Evolutionary conservation across 2,888 invertebrate species (phyloP).

Genomic region (Agriopis marginaria): DNA sequence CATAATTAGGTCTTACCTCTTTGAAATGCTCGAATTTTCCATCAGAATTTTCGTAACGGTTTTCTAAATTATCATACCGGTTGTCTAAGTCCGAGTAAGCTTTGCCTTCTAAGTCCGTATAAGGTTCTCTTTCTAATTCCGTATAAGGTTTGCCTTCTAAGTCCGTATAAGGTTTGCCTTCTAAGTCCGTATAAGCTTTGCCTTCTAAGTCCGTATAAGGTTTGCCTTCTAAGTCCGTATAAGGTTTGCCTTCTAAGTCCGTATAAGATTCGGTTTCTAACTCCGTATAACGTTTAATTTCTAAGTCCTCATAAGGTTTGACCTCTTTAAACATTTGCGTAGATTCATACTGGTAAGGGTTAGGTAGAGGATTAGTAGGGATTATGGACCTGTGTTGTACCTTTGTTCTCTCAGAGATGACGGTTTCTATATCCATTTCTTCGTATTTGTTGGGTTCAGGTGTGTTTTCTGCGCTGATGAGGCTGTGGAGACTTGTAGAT

Average conservation of each 20-base stretch:
- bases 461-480: conserved; percentile 76
- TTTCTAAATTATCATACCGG: conserved; percentile 32
- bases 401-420: conserved; percentile 78
- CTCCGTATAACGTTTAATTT: conserved; percentile 24
- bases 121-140: conserved; percentile 29
- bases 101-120: conserved; percentile 22
- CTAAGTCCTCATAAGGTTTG: conserved; percentile 44
- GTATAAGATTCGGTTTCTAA: conserved; percentile 21
- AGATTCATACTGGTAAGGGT: conserved; percentile 50
- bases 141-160: conserved; percentile 22
- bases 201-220: conserved; percentile 15
- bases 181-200: conserved; percentile 20
- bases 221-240: conserved; percentile 25
- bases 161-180: conserved; percentile 24
- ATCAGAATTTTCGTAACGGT: conserved; percentile 33
- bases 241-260: conserved; percentile 28
- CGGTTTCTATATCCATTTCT: conserved; percentile 72
- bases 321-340: conserved; percentile 54
- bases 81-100: conserved; percentile 33
- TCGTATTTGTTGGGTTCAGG: conserved; percentile 72
- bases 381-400: conserved; percentile 84
- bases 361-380: conserved; percentile 80
- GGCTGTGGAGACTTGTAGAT: conserved; percentile 87
- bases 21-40: conserved; percentile 37
- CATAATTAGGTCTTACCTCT: conserved; percentile 43